Evolutionary conservation across 2,888 invertebrate species (phyloP).

Genomic region (Protonemura montana): DNA sequence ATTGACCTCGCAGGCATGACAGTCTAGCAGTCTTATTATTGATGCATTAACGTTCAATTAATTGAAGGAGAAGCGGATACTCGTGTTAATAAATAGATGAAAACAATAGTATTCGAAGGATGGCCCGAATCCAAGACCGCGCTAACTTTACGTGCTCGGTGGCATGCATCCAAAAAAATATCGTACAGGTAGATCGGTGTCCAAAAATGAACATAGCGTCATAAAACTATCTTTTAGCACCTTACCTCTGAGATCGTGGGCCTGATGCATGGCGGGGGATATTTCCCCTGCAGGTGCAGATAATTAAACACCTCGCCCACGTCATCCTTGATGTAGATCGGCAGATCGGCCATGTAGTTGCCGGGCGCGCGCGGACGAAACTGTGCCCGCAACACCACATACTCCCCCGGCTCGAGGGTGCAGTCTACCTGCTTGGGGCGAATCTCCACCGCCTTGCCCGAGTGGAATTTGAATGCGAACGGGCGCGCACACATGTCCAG

Average conservation of each 20-base stretch:
- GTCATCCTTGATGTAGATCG: conserved; percentile 56
- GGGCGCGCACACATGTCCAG: conserved; percentile 51
- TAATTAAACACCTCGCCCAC: conserved; percentile 56
- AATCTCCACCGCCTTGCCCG: conserved; percentile 51
- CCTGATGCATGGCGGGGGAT: conserved; percentile 54
- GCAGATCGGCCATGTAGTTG: conserved; percentile 53
- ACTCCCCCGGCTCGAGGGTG: conserved; percentile 52
- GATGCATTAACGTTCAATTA: too few relatives aligned
- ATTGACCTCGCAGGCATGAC: too few relatives aligned
- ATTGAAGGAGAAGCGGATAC: too few relatives aligned
- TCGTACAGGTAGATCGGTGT: too few relatives aligned
- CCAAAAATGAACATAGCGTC: too few relatives aligned
- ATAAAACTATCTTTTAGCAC: too few relatives aligned
- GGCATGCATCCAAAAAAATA: too few relatives aligned
- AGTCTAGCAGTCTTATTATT: too few relatives aligned
- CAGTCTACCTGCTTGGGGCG: conserved; percentile 51
- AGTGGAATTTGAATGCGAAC: conserved; percentile 53
- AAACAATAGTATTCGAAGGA: too few relatives aligned
- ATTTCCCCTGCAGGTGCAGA: conserved; percentile 55
- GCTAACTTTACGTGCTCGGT: too few relatives aligned
- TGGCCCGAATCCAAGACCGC: too few relatives aligned
- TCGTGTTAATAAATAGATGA: too few relatives aligned
- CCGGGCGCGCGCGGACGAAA: conserved; percentile 54
- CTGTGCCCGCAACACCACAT: conserved; percentile 52
- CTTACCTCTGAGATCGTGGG: conserved; percentile 18